Base-by-base conservation (phyloP, 2,113 vertebrate genomes). In the Paralichthys olivaceus region DNA sequence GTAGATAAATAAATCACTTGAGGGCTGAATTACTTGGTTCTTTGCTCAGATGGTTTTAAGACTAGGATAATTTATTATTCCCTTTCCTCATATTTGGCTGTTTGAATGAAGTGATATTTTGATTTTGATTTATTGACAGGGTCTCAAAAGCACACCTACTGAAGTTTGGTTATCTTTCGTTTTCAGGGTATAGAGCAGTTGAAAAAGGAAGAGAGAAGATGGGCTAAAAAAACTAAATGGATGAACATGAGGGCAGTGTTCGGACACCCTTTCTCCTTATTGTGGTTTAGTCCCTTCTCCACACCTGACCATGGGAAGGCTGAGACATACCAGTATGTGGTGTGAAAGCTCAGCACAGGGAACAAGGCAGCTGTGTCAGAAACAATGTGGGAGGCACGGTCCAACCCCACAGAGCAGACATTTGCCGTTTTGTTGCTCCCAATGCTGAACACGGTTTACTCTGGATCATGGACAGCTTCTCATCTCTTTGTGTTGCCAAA, bases 161-260 rank as follows among this genome's bases (percentile, higher is more conserved):
- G 93, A 94, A 95, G 93, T 93, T 94, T 96, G 94, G 93, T 94
- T 96, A 96, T 98, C 96, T 96, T 95, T 94, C 95, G 78, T 98
- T 98, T 99, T 93, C 97, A 99, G 98, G 98, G 98, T 91, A 99
- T 99, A 98, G 98, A 99, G 93, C 98, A 99, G 90, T 97, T 99
- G 97, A 99, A 99, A 98, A 99, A 98, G 96, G 98, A 99, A 97
- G 97, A 99, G 98, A 96, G 97, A 98, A 97, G 97, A 98, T 99
- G 98, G 98, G 96, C 96, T 95, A 99, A 99, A 98, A 99, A 99
- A 97, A 99, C 97, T 95, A 99, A 98, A 92, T 99, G 98, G 98
- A 99, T 99, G 98, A 99, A 99, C 96, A 95, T 98, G 96, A 98
- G 97, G 95, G 97, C 97, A 86, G 97, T 99, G 83, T 99, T 99